phyloP scores from a whole-genome alignment of 53 echinoderm and acorn worm species.

The Apostichopus leukothele region DNA sequence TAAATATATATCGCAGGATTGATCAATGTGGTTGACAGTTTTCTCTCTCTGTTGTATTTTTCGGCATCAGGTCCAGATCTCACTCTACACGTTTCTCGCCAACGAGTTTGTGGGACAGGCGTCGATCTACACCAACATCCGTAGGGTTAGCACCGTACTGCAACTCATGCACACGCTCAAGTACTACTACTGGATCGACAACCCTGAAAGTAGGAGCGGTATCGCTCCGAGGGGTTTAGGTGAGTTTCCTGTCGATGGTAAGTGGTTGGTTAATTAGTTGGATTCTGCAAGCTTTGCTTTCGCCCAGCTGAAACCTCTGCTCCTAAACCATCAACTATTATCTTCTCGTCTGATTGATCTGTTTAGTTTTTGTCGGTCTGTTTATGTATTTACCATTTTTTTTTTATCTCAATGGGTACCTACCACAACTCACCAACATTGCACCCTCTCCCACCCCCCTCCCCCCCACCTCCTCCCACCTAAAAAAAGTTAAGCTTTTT shows the following conservation, averaged over 20 bases:
- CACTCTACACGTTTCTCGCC: slow-evolving; percentile 96
- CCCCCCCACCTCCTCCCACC: too few relatives aligned
- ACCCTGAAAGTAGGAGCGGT: slow-evolving; percentile 90
- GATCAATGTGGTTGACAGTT: too few relatives aligned
- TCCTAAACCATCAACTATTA: slow-evolving; percentile 2
- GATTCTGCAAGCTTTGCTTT: slow-evolving; percentile 14
- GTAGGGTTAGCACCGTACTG: slow-evolving; percentile 93
- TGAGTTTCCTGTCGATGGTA: slow-evolving; percentile 58
- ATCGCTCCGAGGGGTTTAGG: slow-evolving; percentile 86
- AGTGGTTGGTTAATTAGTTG: slow-evolving; percentile 37
- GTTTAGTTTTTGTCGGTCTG: neutral
- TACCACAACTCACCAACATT: too few relatives aligned
- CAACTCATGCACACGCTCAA: slow-evolving; percentile 99
- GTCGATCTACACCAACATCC: slow-evolving; percentile 96
- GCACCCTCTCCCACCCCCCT: too few relatives aligned
- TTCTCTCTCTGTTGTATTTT: neutral
- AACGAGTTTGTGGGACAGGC: slow-evolving; percentile 98
- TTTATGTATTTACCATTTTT: neutral
- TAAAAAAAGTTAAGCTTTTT: too few relatives aligned
- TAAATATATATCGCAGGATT: too few relatives aligned
- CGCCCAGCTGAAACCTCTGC: slow-evolving; percentile 15
- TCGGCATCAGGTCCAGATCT: slow-evolving; percentile 42
- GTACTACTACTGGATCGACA: slow-evolving; percentile 98
- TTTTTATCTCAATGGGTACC: too few relatives aligned
- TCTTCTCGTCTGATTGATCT: neutral